phyloP scores from a whole-genome alignment of 2,888 invertebrate genomes.

The Cephus pygmeus region DNA sequence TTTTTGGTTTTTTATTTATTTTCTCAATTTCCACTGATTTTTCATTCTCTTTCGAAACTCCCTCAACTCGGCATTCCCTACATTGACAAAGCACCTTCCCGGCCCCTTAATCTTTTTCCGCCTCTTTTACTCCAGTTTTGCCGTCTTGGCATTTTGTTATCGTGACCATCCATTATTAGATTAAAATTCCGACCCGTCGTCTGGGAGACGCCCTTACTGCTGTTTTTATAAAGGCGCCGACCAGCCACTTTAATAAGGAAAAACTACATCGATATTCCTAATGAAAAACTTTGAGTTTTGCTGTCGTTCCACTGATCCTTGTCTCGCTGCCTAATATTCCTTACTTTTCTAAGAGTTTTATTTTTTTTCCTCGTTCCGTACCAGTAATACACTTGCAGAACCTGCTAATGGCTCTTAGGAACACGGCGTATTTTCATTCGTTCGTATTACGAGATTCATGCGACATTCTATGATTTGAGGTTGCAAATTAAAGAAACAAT shows the following conservation, averaged over 20 bases:
- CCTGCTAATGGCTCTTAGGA: not conserved
- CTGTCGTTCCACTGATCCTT: not conserved
- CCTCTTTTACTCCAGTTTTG: not conserved
- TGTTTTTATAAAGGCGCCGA: not conserved
- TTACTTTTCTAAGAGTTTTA: not conserved
- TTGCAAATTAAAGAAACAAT: not conserved
- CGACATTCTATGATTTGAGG: not conserved
- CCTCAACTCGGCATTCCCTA: not conserved
- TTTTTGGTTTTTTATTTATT: not conserved
- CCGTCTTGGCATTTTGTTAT: not conserved
- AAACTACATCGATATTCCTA: constrained; percentile 3
- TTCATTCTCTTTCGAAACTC: not conserved
- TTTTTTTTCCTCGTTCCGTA: not conserved
- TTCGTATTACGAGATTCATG: not conserved
- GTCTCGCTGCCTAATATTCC: not conserved
- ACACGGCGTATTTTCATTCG: not conserved
- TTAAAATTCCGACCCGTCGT: constrained; percentile 23
- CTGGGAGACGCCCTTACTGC: not conserved
- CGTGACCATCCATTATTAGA: constrained; percentile 12
- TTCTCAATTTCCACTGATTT: not conserved
- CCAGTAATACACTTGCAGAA: not conserved
- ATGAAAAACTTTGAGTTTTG: constrained; percentile 7
- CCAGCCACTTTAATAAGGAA: not conserved
- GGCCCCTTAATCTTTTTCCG: not conserved
- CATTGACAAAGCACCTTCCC: not conserved